Base-by-base conservation (phyloP, 2,113 vertebrate genomes). In the Neogale vison region DNA sequence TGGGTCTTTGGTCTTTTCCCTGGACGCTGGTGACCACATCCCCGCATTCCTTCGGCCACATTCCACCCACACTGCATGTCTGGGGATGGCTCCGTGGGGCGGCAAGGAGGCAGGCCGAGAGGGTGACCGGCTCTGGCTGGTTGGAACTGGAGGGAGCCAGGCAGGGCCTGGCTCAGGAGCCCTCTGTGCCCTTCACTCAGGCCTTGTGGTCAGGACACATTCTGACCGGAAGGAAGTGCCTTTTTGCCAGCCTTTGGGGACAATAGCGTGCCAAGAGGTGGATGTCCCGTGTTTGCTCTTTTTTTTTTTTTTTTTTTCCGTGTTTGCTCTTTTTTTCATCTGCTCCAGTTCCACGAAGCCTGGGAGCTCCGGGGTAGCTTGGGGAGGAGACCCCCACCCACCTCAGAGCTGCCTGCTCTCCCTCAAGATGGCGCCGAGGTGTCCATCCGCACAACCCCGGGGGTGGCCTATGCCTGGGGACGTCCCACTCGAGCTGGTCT, bases 401-500 rank as follows among this genome's bases (percentile, higher is more conserved):
- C 61, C 67, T 67, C 14, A 15, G 71, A 42, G 86, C 63, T 1
- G 1, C 14, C 18, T 42, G 26, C 21, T 13, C 1, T 14, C 42
- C 79, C 17, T n/a, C 47, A 23, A 4, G 63, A 20, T 2, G 2
- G 50, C 0, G 0, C 47, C 6, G 2, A 6, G 81, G 50, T 12
- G 20, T 24, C 42, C 42, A 0, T 6, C 84, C 3, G 17, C 72
- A 61, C 20, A 72, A 20, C 39, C 80, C 42, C 1, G 47, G 74
- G 12, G 39, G 29, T 1, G 13, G n/a, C 14, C 76, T 7, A 0
- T 3, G 88, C 1, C 0, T 0, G 0, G 0, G 11, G 36, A 47
- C 13, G 3, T 1, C 39, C 55, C 39, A 7, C 14, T 42, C 3
- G 1, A 47, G 42, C 15, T 6, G 13, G 21, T 52, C 45, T 24